Percentiles rank a stretch among this genome's conserved stretches.
phyloP scores from a whole-genome alignment of 35 echinoderm and acorn worm genomes.

The Diadema setosum region DNA sequence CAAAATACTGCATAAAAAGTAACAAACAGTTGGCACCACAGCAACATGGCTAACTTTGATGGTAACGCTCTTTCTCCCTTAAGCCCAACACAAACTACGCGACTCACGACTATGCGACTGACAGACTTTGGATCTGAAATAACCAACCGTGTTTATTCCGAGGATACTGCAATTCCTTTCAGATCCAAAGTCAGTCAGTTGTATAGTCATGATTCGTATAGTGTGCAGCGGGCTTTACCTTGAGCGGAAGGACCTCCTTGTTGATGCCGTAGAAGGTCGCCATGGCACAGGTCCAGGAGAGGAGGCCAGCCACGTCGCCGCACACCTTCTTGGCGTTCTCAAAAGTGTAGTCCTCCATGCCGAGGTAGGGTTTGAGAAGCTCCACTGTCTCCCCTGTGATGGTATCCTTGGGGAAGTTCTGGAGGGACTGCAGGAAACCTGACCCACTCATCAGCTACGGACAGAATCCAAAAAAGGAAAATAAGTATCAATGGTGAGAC shows the following conservation, averaged over 20 bases:
- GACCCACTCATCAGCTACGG: constrained; percentile 80
- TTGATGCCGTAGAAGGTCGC: constrained; percentile 93
- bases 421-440: constrained; percentile 66
- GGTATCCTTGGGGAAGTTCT: constrained; percentile 88
- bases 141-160: no score
- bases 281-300: constrained; percentile 97
- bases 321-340: constrained; percentile 97
- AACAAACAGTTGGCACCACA: no score
- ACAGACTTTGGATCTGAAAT: no score
- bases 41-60: no score
- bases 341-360: constrained; percentile 87
- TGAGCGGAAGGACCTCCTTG: constrained; percentile 92
- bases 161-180: no score
- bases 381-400: constrained; percentile 96
- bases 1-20: no score
- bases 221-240: no score
- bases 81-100: no score
- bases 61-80: no score
- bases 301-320: constrained; percentile 96
- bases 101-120: no score
- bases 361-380: constrained; percentile 76
- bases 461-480: not conserved
- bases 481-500: not conserved
- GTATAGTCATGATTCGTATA: no score
- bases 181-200: no score